A percentile compares a stretch with the other conserved stretches of the same genome.
Evolutionary conservation across 2,888 invertebrate species (phyloP).

Genomic region (Macaria notata): DNA sequence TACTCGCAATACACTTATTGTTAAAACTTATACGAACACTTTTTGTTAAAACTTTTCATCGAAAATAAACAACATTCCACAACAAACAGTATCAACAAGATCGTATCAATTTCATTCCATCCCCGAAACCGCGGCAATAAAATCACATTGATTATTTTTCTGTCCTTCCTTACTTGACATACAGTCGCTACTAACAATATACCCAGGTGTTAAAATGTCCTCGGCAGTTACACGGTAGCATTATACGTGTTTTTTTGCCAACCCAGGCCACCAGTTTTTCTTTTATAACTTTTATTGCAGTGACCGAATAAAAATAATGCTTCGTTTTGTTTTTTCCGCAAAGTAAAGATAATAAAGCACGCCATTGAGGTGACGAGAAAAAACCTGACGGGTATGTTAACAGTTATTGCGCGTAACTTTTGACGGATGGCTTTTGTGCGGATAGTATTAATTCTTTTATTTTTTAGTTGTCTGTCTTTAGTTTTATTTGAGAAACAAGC

Average conservation of each 20-base stretch:
- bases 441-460: no score
- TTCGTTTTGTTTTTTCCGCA: constrained; percentile 26
- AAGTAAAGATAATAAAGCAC: constrained; percentile 18
- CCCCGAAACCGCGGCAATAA: no score
- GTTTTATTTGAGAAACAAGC: no score
- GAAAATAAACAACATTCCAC: no score
- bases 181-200: constrained; percentile 30
- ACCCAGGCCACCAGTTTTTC: constrained; percentile 39
- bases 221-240: constrained; percentile 49
- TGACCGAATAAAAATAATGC: constrained; percentile 21
- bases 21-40: no score
- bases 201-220: constrained; percentile 42
- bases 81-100: no score
- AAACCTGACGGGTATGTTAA: constrained; percentile 11
- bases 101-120: no score
- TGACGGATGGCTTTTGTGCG: background rate
- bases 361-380: constrained; percentile 12
- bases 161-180: constrained; percentile 42
- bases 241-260: constrained; percentile 38
- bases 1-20: no score
- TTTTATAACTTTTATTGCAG: constrained; percentile 34
- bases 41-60: no score
- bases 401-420: constrained; percentile 5
- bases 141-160: constrained; percentile 27
- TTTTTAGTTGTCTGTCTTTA: no score